Base-by-base conservation (phyloP, 2,888 invertebrate species). In the Sphecodes monilicornis region DNA sequence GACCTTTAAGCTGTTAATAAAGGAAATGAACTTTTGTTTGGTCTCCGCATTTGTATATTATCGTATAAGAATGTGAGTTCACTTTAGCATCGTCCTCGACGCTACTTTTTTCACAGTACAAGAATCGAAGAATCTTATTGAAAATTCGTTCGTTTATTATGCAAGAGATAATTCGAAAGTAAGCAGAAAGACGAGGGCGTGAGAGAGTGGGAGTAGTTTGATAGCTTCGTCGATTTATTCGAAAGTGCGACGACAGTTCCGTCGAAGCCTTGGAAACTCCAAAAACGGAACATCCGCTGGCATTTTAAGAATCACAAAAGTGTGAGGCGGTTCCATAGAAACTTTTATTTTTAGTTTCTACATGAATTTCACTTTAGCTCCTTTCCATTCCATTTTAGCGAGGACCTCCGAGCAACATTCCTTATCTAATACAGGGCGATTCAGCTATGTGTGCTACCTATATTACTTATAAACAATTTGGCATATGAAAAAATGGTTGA, bases 351-450 rank as follows among this genome's bases (percentile, higher is more conserved):
- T 16, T 13, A 16, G 29, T 29, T 41, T 39, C 22, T 16, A 41
- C 29, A 66, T n/a, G 43, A 64, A 60, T 71, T 72, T 60, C 71
- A 29, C 72, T 72, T 78, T 22, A 64, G 46, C 43, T 64, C 32
- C 11, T 22, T 43, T 32, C 43, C 36, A 32, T 39, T 26, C 26
- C n/a, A 46, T 36, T 16, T 39, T n/a, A 22, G 3, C 36, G 22
- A 3, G 22, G 11, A 18, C 36, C 66, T 36, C 22, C 36, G 36
- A 66, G 66, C 66, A 66, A 8, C n/a, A 3, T 39, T 66, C 66
- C 10, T 36, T 22, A 22, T 36, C 22, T 36, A 36, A 66, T 22
- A 36, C 66, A 50, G 36, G 36, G 22, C 22, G 16, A 66, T 57
- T 26, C n/a, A 6, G 13, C 50, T 50, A 50, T 22, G 43, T 43